A percentile compares a stretch with the other conserved stretches of the same genome.
phyloP scores from a whole-genome alignment of 1,140 invertebrate genomes.

The Eulimnadia texana region DNA sequence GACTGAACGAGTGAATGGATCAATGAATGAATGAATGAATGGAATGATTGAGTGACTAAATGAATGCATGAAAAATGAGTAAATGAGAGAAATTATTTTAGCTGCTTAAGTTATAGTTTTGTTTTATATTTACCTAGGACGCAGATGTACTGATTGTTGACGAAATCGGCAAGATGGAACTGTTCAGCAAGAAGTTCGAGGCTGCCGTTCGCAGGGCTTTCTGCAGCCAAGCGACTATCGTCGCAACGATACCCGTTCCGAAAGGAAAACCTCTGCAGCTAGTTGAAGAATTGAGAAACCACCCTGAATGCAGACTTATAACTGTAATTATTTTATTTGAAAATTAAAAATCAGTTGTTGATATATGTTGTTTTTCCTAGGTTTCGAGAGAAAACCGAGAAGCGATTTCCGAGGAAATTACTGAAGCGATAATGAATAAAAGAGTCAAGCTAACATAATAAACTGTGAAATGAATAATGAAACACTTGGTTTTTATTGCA shows the following conservation, averaged over 20 bases:
- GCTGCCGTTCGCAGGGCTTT: conserved; percentile 28
- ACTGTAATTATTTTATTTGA: conserved; percentile 14
- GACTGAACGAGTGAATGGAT: conserved; percentile 24
- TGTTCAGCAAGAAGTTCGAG: conserved; percentile 41
- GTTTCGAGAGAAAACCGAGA: conserved; percentile 9
- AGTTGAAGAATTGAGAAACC: conserved; percentile 29
- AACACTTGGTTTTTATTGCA: too few relatives aligned
- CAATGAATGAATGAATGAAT: background rate
- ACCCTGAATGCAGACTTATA: conserved; percentile 24
- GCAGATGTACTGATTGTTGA: conserved; percentile 37
- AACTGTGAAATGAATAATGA: too few relatives aligned
- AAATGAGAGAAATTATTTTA: background rate
- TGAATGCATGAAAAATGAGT: conserved; percentile 21
- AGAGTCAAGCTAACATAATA: too few relatives aligned
- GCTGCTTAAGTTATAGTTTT: background rate
- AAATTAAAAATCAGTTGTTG: background rate
- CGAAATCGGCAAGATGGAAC: conserved; percentile 54
- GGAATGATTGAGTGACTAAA: too few relatives aligned
- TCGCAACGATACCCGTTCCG: conserved; percentile 39
- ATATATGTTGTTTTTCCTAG: background rate
- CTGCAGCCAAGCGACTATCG: conserved; percentile 26
- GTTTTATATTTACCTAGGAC: conserved; percentile 17
- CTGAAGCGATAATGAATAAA: too few relatives aligned
- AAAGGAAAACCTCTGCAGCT: conserved; percentile 31
- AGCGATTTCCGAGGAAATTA: background rate